A percentile compares a stretch with the other conserved stretches of the same genome.
Evolutionary conservation across 2,113 vertebrate genomes (phyloP).

Genomic region (Cottus gobio): DNA sequence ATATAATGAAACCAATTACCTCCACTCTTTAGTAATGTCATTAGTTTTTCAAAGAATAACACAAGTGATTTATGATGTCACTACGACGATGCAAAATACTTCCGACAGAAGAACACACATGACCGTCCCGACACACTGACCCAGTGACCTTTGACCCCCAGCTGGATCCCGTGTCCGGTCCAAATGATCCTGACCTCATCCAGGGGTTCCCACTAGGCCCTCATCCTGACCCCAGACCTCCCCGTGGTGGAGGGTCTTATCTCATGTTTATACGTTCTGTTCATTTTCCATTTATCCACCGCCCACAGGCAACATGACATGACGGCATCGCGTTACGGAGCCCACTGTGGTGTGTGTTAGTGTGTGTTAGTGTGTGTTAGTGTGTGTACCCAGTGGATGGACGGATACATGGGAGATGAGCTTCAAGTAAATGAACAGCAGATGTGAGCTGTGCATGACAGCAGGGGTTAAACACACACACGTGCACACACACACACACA

Average conservation of each 20-base stretch:
- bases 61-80: background rate
- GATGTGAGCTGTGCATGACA: constrained; percentile 55
- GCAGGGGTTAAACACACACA: constrained; percentile 24
- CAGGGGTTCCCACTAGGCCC: background rate
- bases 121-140: constrained; percentile 51
- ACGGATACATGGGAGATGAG: constrained; percentile 41
- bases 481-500: constrained; percentile 15
- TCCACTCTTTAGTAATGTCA: background rate
- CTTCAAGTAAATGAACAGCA: constrained; percentile 51
- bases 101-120: constrained; percentile 16
- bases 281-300: constrained; percentile 52
- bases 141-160: constrained; percentile 60
- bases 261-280: constrained; percentile 48
- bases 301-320: constrained; percentile 49
- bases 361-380: constrained; percentile 15
- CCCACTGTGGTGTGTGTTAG: constrained; percentile 19
- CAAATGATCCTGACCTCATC: constrained; percentile 47
- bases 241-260: constrained; percentile 16
- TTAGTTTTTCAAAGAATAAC: background rate
- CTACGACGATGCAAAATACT: background rate
- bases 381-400: constrained; percentile 20
- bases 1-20: background rate
- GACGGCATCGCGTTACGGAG: constrained; percentile 46
- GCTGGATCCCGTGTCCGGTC: constrained; percentile 52
- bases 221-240: constrained; percentile 21